Percentiles rank a stretch among this genome's conserved stretches.
Conservation (phyloP, 1,140 invertebrate genomes). For the Brachionus rotundiformis region DNA sequence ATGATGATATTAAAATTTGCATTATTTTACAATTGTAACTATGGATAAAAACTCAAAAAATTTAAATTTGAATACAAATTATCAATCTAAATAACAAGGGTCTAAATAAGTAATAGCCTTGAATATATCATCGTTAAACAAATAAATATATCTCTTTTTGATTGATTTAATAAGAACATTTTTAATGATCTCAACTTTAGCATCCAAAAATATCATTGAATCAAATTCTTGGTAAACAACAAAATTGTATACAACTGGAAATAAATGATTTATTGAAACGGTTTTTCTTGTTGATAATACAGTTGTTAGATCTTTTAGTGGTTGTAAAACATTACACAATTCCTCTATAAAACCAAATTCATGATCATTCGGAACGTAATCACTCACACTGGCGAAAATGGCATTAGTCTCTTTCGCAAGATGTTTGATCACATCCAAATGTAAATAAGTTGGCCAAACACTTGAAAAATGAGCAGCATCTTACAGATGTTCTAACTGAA, state of each 20-base stretch:
- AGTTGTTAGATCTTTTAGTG: constrained; percentile 16
- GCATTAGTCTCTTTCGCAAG: no score
- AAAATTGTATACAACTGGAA: constrained; percentile 38
- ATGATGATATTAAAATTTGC: no score
- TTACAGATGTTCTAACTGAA: no score
- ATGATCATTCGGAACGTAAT: neutral
- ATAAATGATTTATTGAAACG: neutral
- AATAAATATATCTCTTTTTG: neutral
- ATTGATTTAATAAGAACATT: neutral
- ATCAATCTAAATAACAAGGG: neutral
- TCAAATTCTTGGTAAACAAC: constrained; percentile 6
- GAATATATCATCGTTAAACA: no score
- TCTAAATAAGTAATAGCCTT: constrained; percentile 29
- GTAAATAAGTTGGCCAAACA: no score
- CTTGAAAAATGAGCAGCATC: no score
- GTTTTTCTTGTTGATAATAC: neutral
- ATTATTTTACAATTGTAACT: no score
- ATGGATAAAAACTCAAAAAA: no score
- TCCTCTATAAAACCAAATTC: neutral
- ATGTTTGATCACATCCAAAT: no score
- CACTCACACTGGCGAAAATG: no score
- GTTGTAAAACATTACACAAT: neutral
- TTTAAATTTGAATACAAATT: no score
- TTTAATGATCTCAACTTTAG: neutral
- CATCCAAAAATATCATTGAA: neutral